Conservation (phyloP, 2,797 vertebrate species). For the Cichlasoma orientale region DNA sequence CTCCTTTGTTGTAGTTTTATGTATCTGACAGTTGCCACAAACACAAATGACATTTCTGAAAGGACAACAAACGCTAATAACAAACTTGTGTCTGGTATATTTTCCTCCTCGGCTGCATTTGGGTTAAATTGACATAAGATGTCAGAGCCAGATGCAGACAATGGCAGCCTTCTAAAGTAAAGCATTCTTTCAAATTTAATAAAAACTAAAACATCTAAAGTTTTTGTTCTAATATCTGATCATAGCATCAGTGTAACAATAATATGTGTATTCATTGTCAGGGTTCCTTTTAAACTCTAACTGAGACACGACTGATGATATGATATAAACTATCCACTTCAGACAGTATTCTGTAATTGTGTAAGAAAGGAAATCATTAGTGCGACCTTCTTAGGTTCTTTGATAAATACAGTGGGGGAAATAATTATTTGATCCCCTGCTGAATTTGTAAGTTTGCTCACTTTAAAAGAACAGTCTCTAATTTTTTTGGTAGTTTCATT, state of each 20-base stretch:
- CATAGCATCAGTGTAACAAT: background rate
- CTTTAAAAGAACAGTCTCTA: no score
- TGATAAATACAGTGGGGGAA: slow-evolving; percentile 56
- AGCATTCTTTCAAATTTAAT: background rate
- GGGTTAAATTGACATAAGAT: no score
- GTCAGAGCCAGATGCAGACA: background rate
- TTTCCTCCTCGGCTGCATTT: background rate
- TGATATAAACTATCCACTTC: background rate
- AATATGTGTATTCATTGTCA: background rate
- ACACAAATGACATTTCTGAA: background rate
- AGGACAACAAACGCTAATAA: background rate
- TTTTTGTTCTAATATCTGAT: background rate
- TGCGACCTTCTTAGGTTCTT: slow-evolving; percentile 39
- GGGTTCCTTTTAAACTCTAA: background rate
- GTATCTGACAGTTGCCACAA: background rate
- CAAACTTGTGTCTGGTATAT: background rate
- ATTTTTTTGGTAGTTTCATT: no score
- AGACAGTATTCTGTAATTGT: background rate
- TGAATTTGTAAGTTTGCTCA: no score
- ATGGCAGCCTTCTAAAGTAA: background rate
- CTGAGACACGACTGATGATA: background rate
- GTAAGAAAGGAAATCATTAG: slow-evolving; percentile 13
- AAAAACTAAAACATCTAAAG: background rate
- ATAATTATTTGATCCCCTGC: no score
- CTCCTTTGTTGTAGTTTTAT: background rate